Base-by-base conservation (phyloP, 1,140 invertebrate genomes). In the Drosophila nannoptera region DNA sequence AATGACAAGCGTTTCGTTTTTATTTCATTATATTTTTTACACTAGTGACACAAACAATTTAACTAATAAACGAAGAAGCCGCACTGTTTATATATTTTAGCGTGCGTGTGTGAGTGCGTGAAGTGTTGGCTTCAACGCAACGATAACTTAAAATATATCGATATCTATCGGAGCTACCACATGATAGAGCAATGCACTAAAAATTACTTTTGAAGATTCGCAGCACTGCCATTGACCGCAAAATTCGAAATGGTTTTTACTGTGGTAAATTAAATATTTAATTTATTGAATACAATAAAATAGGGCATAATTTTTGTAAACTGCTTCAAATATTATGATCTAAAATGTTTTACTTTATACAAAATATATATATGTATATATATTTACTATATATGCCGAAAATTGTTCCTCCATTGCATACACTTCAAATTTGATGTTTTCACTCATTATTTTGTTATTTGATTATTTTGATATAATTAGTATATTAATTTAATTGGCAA, bases 241-340 rank as follows among this genome's bases (percentile, higher is more conserved):
- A 45, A 59, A 46, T 73, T 63, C 5, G 58, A 67, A 73, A 43
- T 6, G 33, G 6, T n/a, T 31, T 35, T 5, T 7, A 7, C 11
- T 35, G 32, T 55, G 66, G 33, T 71, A 77, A 86, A 87, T 86
- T 45, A 77, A 81, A 70, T 77, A 69, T 62, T 31, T 62, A 66
- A 76, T 87, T 76, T 86, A 86, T 87, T 86, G 81, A 84, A 84
- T 84, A 86, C 80, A 84, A 84, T 84, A 84, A 84, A 84, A 73
- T 84, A 80, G 80, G 76, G 73, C 73, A 83, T 84, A 75, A 75
- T 73, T 73, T 75, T 77, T 82, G 80, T 80, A 84, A 86, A 86
- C 55, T 59, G 62, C 54, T 73, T 60, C 59, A 76, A 76, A 82
- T 75, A 71, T 82, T 78, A 86, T 75, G 70, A 64, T 77, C 68